phyloP scores from a whole-genome alignment of 2,888 invertebrate species.

The Herminia tarsipennalis region DNA sequence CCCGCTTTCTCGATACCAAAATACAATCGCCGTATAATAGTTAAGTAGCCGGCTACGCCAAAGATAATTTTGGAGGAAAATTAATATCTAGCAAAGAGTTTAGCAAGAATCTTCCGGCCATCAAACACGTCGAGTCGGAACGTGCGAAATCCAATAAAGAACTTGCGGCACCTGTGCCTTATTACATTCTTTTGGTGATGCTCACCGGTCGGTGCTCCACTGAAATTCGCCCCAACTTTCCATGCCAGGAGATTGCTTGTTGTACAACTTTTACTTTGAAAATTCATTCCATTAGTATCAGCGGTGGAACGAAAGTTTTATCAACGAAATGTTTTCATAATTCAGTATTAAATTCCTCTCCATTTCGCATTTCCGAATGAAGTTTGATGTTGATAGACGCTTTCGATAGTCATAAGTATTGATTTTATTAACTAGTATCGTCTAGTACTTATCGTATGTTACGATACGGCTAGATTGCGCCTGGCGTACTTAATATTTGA shows the following conservation, averaged over 20 bases:
- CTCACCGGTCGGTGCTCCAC: slow-evolving; percentile 65
- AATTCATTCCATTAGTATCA: slow-evolving; percentile 80
- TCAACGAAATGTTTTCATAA: slow-evolving; percentile 66
- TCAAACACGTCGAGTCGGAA: slow-evolving; percentile 82
- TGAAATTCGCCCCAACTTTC: slow-evolving; percentile 77
- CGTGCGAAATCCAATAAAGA: slow-evolving; percentile 85
- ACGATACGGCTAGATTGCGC: not conserved
- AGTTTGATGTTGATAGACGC: slow-evolving; percentile 26
- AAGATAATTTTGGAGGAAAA: slow-evolving; percentile 65
- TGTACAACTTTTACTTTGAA: slow-evolving; percentile 80
- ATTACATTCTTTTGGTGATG: slow-evolving; percentile 83
- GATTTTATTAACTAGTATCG: not conserved
- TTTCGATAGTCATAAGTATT: slow-evolving; percentile 15
- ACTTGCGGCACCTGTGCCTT: slow-evolving; percentile 82
- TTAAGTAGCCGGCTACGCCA: slow-evolving; percentile 41
- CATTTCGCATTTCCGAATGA: slow-evolving; percentile 41
- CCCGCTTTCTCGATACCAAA: slow-evolving; percentile 22
- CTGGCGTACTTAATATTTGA: slow-evolving; percentile 12
- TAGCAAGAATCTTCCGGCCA: slow-evolving; percentile 81
- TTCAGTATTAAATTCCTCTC: slow-evolving; percentile 56
- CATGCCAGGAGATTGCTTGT: slow-evolving; percentile 77
- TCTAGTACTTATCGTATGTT: not conserved
- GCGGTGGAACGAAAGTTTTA: slow-evolving; percentile 66
- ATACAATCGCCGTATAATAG: slow-evolving; percentile 23
- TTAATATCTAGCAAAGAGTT: slow-evolving; percentile 79